Evolutionary conservation across 2,797 vertebrate species (phyloP).

Genomic region (Alfaro cultratus): DNA sequence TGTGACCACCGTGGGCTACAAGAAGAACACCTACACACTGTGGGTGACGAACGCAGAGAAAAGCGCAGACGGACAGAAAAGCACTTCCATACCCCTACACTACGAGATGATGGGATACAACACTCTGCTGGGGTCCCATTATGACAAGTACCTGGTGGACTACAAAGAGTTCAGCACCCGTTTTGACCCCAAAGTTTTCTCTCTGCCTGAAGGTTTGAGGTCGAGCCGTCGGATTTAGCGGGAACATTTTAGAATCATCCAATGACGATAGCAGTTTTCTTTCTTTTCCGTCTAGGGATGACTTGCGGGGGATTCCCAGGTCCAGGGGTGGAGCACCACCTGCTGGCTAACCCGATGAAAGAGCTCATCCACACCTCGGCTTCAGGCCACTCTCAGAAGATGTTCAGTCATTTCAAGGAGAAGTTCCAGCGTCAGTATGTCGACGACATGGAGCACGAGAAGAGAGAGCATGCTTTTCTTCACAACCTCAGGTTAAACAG

Average conservation of each 20-base stretch:
- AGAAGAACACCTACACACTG: constrained; percentile 85
- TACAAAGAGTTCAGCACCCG: constrained; percentile 77
- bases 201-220: constrained; percentile 77
- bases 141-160: constrained; percentile 86
- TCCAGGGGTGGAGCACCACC: constrained; percentile 77
- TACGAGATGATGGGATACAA: constrained; percentile 88
- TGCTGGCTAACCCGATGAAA: constrained; percentile 87
- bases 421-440: constrained; percentile 73
- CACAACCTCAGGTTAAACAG: constrained; percentile 84
- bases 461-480: constrained; percentile 81
- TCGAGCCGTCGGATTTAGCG: background rate
- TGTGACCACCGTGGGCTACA: constrained; percentile 73
- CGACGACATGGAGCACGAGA: constrained; percentile 76
- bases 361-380: constrained; percentile 82
- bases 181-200: constrained; percentile 70
- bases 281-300: constrained; percentile 69
- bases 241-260: background rate
- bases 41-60: constrained; percentile 81
- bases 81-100: constrained; percentile 72
- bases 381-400: constrained; percentile 70
- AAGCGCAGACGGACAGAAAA: constrained; percentile 36
- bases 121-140: constrained; percentile 85
- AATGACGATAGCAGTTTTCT: background rate
- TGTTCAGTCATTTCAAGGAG: constrained; percentile 80
- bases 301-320: constrained; percentile 79